A percentile compares a stretch with the other conserved stretches of the same genome.
Conservation (phyloP, 2,113 vertebrate genomes). For the Ophiodon elongatus region DNA sequence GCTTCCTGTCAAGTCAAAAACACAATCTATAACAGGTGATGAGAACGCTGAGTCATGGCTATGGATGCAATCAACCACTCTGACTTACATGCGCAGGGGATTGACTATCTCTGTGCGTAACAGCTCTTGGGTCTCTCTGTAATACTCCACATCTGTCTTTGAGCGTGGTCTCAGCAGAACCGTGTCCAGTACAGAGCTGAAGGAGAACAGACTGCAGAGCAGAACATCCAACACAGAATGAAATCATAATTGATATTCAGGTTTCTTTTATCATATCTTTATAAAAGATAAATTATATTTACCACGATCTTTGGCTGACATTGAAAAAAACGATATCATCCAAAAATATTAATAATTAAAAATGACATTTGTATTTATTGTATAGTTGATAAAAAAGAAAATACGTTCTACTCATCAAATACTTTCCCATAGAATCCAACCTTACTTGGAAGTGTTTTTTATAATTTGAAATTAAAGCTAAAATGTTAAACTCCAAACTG, state of each 20-base stretch:
- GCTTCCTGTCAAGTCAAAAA: background rate
- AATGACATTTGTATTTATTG: background rate
- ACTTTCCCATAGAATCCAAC: background rate
- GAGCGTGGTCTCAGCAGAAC: conserved; percentile 96
- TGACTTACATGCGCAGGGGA: conserved; percentile 95
- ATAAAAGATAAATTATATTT: background rate
- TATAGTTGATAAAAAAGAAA: background rate
- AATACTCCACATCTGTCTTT: conserved; percentile 97
- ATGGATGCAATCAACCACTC: background rate
- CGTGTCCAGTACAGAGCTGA: conserved; percentile 97
- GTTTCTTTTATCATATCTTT: background rate
- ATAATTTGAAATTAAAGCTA: background rate
- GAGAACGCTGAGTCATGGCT: background rate
- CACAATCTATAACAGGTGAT: background rate
- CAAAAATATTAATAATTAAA: no score
- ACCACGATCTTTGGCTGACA: no score
- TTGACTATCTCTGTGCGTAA: conserved; percentile 97
- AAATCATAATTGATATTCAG: background rate
- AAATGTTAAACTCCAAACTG: background rate
- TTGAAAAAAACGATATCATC: no score
- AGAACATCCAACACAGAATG: background rate
- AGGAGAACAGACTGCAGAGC: conserved; percentile 93
- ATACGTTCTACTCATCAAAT: no score
- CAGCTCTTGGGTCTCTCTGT: conserved; percentile 96
- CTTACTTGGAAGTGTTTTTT: background rate